These are phyloP conservation scores for Spizaetus ornatus DNA, from an alignment of 2,113 vertebrate species.

Conservation along the genomic window DNA sequence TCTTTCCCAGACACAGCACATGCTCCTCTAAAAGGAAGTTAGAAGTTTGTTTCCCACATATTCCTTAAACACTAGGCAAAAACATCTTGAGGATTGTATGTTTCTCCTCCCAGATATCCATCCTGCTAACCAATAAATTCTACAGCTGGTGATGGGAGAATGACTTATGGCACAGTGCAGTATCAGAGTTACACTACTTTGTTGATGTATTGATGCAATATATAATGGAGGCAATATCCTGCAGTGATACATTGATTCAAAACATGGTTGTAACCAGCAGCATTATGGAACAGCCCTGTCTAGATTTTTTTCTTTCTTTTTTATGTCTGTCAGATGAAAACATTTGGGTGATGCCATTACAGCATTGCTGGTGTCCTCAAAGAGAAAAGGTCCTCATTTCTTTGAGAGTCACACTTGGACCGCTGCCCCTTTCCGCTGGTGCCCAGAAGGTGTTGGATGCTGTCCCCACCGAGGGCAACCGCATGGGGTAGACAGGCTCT, in stretches of 20 bases:
- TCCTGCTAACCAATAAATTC: background rate
- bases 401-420: rapidly evolving
- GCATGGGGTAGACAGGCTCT: background rate
- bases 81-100: background rate
- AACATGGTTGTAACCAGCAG: background rate
- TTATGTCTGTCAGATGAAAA: background rate
- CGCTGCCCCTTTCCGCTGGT: background rate
- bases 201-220: background rate
- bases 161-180: background rate
- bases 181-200: background rate
- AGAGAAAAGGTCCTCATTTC: background rate
- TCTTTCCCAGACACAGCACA: background rate
- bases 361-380: background rate
- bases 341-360: background rate
- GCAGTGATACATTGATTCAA: background rate
- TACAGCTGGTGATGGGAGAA: background rate
- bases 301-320: background rate
- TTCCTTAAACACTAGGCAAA: background rate
- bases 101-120: background rate
- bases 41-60: background rate
- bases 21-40: background rate
- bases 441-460: background rate
- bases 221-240: background rate
- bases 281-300: background rate
- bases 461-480: background rate